Conservation (phyloP, 2,888 invertebrate species). For the Macrosiphum euphorbiae region DNA sequence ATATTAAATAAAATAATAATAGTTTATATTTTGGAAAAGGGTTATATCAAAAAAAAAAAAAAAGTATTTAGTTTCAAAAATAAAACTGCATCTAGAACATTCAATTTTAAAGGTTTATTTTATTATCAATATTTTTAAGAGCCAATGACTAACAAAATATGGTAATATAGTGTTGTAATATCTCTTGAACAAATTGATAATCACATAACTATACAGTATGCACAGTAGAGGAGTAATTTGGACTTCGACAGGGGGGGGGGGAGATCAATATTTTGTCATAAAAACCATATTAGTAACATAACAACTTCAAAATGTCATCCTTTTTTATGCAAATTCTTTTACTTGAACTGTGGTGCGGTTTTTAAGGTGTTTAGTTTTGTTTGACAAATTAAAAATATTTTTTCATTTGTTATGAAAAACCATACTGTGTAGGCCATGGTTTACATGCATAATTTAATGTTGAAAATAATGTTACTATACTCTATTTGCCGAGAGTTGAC, state of each 20-base stretch:
- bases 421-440: not conserved
- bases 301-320: not conserved
- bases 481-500: too few relatives aligned
- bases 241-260: too few relatives aligned
- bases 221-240: not conserved
- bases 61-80: not conserved
- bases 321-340: not conserved
- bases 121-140: not conserved
- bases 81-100: not conserved
- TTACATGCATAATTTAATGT: not conserved
- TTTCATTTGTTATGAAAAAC: not conserved
- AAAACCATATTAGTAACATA: not conserved
- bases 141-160: not conserved
- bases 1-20: slow-evolving; percentile 26
- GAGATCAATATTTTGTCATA: not conserved
- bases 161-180: not conserved
- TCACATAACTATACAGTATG: not conserved
- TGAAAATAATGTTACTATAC: not conserved
- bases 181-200: not conserved
- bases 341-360: not conserved
- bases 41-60: not conserved
- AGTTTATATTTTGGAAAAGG: not conserved
- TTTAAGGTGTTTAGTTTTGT: not conserved
- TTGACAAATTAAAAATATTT: not conserved
- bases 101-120: not conserved